Percentiles rank a stretch among this genome's conserved stretches.
Conservation (phyloP, 2,888 invertebrate species). For the Dichetophora obliterata region DNA sequence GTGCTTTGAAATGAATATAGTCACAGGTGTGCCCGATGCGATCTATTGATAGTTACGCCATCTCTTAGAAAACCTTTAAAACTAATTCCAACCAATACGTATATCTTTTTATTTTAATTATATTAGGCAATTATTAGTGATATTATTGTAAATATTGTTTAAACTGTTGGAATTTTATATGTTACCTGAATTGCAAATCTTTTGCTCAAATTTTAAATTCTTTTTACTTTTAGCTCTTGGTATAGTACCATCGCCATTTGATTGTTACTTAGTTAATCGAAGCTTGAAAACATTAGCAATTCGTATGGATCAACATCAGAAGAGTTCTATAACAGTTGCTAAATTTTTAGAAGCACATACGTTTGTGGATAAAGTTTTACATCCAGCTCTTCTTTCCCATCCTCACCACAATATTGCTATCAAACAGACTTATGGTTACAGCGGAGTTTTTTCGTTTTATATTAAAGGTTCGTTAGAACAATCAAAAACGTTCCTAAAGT, state of each 20-base stretch:
- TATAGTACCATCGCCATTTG: slow-evolving; percentile 95
- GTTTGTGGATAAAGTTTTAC: slow-evolving; percentile 82
- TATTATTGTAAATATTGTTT: too few species aligned
- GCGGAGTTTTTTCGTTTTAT: slow-evolving; percentile 93
- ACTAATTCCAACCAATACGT: too few species aligned
- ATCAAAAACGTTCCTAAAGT: slow-evolving; percentile 80
- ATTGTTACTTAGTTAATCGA: slow-evolving; percentile 92
- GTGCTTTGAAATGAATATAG: too few species aligned
- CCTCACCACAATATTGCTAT: slow-evolving; percentile 86
- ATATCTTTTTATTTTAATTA: too few species aligned
- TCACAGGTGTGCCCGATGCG: too few species aligned
- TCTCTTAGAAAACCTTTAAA: too few species aligned
- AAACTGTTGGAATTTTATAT: too few species aligned
- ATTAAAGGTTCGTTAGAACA: slow-evolving; percentile 82
- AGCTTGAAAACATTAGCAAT: slow-evolving; percentile 94
- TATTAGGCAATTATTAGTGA: too few species aligned
- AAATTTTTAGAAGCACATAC: slow-evolving; percentile 85
- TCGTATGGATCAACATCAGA: slow-evolving; percentile 91
- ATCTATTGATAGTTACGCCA: too few species aligned
- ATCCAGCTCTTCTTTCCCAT: slow-evolving; percentile 89
- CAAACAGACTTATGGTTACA: slow-evolving; percentile 87
- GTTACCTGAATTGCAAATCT: too few species aligned
- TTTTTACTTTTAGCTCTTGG: too few species aligned
- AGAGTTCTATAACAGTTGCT: slow-evolving; percentile 83
- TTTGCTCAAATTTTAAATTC: too few species aligned